phyloP scores from a whole-genome alignment of 2,888 invertebrate species.

The Andrena praecox region DNA sequence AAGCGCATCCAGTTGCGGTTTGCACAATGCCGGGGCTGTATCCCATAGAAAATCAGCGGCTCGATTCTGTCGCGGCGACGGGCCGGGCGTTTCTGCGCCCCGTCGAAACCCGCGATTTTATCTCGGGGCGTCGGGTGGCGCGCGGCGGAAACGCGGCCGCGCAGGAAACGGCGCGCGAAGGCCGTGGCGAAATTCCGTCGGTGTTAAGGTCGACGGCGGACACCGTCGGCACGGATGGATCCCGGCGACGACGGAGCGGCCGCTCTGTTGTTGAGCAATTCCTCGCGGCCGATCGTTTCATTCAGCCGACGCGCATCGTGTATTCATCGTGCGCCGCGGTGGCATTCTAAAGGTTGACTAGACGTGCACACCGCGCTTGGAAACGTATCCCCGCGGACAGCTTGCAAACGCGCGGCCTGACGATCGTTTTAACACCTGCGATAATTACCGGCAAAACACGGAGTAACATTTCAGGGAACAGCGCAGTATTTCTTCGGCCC shows the following conservation, averaged over 20 bases:
- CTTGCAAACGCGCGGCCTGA: slow-evolving; percentile 35
- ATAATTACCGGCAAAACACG: slow-evolving; percentile 59
- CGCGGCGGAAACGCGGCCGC: neutral
- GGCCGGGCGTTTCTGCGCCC: slow-evolving; percentile 68
- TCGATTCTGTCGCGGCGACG: slow-evolving; percentile 74
- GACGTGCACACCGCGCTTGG: slow-evolving; percentile 29
- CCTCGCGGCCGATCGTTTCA: slow-evolving; percentile 42
- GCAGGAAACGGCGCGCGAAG: slow-evolving; percentile 41
- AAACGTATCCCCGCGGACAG: slow-evolving; percentile 48
- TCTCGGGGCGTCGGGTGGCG: slow-evolving; percentile 47
- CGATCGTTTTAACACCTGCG: slow-evolving; percentile 61
- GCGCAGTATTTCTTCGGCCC: slow-evolving; percentile 30
- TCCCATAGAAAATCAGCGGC: slow-evolving; percentile 76
- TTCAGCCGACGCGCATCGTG: slow-evolving; percentile 36
- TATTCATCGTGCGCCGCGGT: slow-evolving; percentile 34
- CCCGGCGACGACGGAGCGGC: slow-evolving; percentile 20
- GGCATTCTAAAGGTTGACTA: slow-evolving; percentile 53
- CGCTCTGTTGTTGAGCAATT: slow-evolving; percentile 47
- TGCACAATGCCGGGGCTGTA: slow-evolving; percentile 71
- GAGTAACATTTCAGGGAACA: slow-evolving; percentile 49
- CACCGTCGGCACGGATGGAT: slow-evolving; percentile 8
- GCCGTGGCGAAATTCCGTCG: slow-evolving; percentile 49
- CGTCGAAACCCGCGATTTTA: slow-evolving; percentile 68
- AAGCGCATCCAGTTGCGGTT: slow-evolving; percentile 69
- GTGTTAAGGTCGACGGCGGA: slow-evolving; percentile 48